A percentile compares a stretch with the other conserved stretches of the same genome.
Evolutionary conservation across 2,113 vertebrate species (phyloP).

Genomic region (Isichthys henryi): DNA sequence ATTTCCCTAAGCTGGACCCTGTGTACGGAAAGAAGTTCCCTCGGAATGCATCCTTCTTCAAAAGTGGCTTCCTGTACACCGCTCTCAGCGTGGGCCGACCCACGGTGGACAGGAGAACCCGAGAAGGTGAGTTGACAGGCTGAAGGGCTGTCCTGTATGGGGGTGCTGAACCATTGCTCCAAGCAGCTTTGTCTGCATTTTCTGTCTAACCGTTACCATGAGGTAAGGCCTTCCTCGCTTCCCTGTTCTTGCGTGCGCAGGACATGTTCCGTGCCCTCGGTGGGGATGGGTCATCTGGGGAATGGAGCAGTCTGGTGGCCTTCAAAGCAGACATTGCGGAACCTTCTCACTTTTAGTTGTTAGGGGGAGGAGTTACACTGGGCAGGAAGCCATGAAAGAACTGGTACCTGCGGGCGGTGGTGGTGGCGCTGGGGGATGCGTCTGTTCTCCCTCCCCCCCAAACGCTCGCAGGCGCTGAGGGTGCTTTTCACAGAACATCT

Average conservation of each 20-base stretch:
- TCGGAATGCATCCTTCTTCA: slow-evolving; percentile 64
- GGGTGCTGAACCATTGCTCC: not conserved
- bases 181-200: not conserved
- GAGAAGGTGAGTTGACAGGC: slow-evolving; percentile 69
- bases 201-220: not conserved
- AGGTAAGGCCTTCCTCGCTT: not conserved
- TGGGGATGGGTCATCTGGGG: not conserved
- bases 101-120: slow-evolving; percentile 68
- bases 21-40: slow-evolving; percentile 56
- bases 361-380: not conserved
- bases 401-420: not conserved
- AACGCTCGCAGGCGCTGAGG: slow-evolving; percentile 25
- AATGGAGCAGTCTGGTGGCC: not conserved
- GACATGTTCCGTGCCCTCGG: not conserved
- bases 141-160: not conserved
- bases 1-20: slow-evolving; percentile 72
- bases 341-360: not conserved
- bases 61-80: slow-evolving; percentile 86
- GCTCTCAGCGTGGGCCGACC: slow-evolving; percentile 59
- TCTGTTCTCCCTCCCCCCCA: slow-evolving; percentile 16
- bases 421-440: not conserved
- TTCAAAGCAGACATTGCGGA: not conserved
- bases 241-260: not conserved
- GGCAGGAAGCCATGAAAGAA: not conserved
- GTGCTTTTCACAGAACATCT: slow-evolving; percentile 52